phyloP scores from a whole-genome alignment of 2,888 invertebrate genomes.

The Scaptomyza caliginosa region DNA sequence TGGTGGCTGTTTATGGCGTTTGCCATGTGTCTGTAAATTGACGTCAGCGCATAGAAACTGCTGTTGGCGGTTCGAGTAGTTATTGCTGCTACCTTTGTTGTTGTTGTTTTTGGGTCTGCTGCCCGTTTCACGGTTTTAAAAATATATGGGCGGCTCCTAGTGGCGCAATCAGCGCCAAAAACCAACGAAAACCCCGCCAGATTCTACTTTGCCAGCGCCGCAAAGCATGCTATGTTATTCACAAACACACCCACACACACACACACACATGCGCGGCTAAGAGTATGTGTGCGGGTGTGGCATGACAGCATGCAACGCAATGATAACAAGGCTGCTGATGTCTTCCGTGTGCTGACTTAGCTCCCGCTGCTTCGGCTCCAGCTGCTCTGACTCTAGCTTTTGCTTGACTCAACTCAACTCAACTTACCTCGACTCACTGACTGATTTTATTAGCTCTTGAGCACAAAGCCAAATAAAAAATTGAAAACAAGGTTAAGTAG shows the following conservation, averaged over 20 bases:
- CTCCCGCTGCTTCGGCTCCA: slow-evolving; percentile 34
- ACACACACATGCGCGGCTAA: slow-evolving; percentile 6
- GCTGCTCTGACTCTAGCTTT: slow-evolving; percentile 12
- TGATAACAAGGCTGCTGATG: slow-evolving; percentile 77
- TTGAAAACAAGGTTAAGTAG: slow-evolving; percentile 80
- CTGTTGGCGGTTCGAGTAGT: slow-evolving; percentile 15
- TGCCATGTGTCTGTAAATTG: slow-evolving; percentile 75
- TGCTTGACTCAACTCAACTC: slow-evolving; percentile 42
- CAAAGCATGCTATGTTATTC: slow-evolving; percentile 71
- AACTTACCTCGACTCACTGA: slow-evolving; percentile 12
- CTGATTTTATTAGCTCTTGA: slow-evolving; percentile 44
- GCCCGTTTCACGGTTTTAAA: slow-evolving; percentile 71
- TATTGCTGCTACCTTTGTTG: not conserved
- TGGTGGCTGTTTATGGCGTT: slow-evolving; percentile 77
- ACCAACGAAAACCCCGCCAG: slow-evolving; percentile 31
- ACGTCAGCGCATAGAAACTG: slow-evolving; percentile 55
- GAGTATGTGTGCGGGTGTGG: not conserved
- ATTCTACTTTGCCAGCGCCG: slow-evolving; percentile 44
- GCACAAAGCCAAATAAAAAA: slow-evolving; percentile 71
- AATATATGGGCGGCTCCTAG: slow-evolving; percentile 68
- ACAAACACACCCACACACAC: slow-evolving; percentile 27
- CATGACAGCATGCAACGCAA: slow-evolving; percentile 34
- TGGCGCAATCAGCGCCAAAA: slow-evolving; percentile 74
- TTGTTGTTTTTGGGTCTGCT: slow-evolving; percentile 19
- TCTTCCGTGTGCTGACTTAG: slow-evolving; percentile 62